These are phyloP conservation scores for Adela reaumurella DNA, from an alignment of 2,888 invertebrate genomes.

Conservation along the genomic window DNA sequence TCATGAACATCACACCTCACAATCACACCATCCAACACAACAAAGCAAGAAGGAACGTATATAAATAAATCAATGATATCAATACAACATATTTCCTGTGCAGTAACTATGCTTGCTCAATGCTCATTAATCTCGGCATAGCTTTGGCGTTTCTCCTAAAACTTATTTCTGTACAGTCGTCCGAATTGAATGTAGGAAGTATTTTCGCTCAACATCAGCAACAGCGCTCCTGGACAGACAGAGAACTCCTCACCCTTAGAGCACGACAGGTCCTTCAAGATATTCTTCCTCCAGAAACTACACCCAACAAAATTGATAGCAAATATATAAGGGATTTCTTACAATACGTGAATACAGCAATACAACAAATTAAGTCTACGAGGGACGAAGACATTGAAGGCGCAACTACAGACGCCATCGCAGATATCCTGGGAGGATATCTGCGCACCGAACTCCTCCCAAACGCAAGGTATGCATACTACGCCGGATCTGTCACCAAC, in stretches of 20 bases:
- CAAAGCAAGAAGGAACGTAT: no score
- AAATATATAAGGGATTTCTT: slow-evolving; percentile 27
- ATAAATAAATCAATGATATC: no score
- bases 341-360: slow-evolving; percentile 25
- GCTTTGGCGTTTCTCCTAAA: not conserved
- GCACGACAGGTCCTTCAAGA: slow-evolving; percentile 33
- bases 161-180: not conserved
- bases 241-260: slow-evolving; percentile 30
- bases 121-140: not conserved
- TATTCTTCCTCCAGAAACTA: slow-evolving; percentile 22
- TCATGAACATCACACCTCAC: no score
- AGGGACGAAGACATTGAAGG: slow-evolving; percentile 16
- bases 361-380: slow-evolving; percentile 16
- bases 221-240: slow-evolving; percentile 28
- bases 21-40: no score
- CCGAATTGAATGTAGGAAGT: not conserved
- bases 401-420: no score
- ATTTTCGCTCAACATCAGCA: not conserved
- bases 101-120: not conserved
- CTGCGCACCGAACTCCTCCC: slow-evolving; percentile 35
- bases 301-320: slow-evolving; percentile 26
- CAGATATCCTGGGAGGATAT: slow-evolving; percentile 39
- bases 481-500: slow-evolving; percentile 40
- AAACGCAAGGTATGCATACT: slow-evolving; percentile 34
- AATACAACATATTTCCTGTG: no score